A percentile compares a stretch with the other conserved stretches of the same genome.
Conservation (phyloP, 2,888 invertebrate species). For the Athalia rosae region DNA sequence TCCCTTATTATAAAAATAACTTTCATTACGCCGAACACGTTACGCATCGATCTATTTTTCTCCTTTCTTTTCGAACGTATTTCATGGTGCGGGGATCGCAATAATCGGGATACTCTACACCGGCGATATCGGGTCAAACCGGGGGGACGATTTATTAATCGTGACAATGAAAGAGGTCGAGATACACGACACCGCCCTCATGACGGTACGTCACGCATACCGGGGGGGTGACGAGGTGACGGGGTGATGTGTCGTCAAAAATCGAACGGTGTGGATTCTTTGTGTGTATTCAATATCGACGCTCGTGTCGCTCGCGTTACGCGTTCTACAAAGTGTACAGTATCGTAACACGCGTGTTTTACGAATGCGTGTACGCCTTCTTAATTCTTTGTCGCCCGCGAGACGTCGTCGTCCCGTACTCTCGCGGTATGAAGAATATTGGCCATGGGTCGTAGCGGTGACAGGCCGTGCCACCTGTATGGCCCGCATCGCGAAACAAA, state of each 20-base stretch:
- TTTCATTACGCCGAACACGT: too few relatives aligned
- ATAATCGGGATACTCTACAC: constrained; percentile 16
- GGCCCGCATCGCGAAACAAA: constrained; percentile 64
- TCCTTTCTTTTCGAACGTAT: too few relatives aligned
- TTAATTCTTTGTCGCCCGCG: constrained; percentile 53
- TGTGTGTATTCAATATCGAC: neutral
- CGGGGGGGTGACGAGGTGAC: constrained; percentile 30
- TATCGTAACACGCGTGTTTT: neutral
- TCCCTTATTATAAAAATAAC: too few relatives aligned
- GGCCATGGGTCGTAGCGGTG: constrained; percentile 13
- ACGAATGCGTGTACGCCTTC: neutral
- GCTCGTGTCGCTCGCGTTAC: neutral
- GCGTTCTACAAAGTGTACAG: neutral
- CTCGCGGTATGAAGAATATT: constrained; percentile 13
- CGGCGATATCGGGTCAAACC: neutral
- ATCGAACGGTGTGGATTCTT: constrained; percentile 31
- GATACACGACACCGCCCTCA: constrained; percentile 68
- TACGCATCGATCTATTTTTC: too few relatives aligned
- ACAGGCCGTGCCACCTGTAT: constrained; percentile 58
- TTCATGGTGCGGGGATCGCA: neutral
- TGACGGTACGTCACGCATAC: constrained; percentile 48
- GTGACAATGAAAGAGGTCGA: constrained; percentile 53
- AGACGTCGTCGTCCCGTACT: constrained; percentile 48
- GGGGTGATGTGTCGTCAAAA: constrained; percentile 25
- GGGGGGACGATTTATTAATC: constrained; percentile 58